Conservation (phyloP, 2,888 invertebrate species). For the Proisotoma minuta region DNA sequence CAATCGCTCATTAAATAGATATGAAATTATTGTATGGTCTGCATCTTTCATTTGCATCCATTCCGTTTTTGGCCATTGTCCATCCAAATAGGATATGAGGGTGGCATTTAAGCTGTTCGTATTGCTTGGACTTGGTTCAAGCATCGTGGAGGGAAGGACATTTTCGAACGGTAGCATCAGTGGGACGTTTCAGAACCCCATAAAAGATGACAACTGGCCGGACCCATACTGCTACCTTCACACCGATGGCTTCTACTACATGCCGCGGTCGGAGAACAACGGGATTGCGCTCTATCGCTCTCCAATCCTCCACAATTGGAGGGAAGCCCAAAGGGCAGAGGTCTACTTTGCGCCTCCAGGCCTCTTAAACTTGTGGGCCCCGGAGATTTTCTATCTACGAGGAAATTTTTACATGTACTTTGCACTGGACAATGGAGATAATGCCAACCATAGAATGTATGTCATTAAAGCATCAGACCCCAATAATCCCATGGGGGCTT, state of each 20-base stretch:
- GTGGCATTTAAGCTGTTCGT: too few species aligned
- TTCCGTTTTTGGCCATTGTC: too few species aligned
- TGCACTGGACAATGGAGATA: constrained; percentile 36
- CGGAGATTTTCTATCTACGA: constrained; percentile 32
- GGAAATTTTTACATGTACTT: constrained; percentile 36
- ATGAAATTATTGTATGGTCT: too few species aligned
- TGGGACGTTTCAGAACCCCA: constrained; percentile 25
- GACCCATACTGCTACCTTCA: constrained; percentile 31
- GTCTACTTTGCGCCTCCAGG: constrained; percentile 30
- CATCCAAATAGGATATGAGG: too few species aligned
- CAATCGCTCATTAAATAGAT: too few species aligned
- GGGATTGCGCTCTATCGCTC: constrained; percentile 34
- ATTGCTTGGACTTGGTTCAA: too few species aligned
- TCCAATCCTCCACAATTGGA: constrained; percentile 28
- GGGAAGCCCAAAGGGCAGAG: constrained; percentile 25
- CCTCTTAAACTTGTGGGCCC: constrained; percentile 31
- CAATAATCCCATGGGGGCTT: constrained; percentile 35
- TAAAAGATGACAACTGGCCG: constrained; percentile 28
- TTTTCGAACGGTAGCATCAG: background rate
- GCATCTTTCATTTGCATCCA: too few species aligned
- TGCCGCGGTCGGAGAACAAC: constrained; percentile 33
- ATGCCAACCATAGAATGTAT: constrained; percentile 43
- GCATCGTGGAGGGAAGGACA: too few species aligned
- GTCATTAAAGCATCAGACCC: constrained; percentile 37
- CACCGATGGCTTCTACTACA: constrained; percentile 36